These are phyloP conservation scores for Sinella curviseta DNA, from an alignment of 1,140 invertebrate genomes.

Conservation along the genomic window DNA sequence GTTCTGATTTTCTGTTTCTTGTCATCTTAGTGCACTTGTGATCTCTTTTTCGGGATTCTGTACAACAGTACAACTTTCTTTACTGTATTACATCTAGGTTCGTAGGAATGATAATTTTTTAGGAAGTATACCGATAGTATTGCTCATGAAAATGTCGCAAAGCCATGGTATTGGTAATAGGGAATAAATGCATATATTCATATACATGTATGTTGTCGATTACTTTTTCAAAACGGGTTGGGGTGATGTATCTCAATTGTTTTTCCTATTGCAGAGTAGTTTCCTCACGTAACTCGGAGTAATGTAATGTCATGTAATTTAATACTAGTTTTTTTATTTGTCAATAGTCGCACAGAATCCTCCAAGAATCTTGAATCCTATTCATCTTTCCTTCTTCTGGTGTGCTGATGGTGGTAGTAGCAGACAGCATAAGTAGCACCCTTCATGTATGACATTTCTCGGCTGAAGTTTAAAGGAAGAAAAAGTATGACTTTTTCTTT, in stretches of 20 bases:
- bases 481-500: background rate
- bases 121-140: too few species aligned
- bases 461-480: too few species aligned
- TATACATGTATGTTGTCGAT: background rate
- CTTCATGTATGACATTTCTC: too few species aligned
- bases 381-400: background rate
- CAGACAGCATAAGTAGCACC: too few species aligned
- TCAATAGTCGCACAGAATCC: background rate
- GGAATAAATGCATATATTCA: too few species aligned
- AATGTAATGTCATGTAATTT: conserved; percentile 23
- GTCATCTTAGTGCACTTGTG: conserved; percentile 19
- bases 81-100: background rate
- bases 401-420: too few species aligned
- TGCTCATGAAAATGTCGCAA: too few species aligned
- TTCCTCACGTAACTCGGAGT: conserved; percentile 6
- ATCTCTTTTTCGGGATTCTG: conserved; percentile 13
- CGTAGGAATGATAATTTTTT: too few species aligned
- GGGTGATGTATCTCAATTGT: background rate
- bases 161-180: too few species aligned
- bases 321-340: conserved; percentile 10
- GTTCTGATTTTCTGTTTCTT: conserved; percentile 24
- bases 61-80: background rate
- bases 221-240: background rate
- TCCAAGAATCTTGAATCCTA: background rate
- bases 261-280: conserved; percentile 4